Evolutionary conservation across 2,888 invertebrate genomes (phyloP).

Genomic region (Tineola bisselliella): DNA sequence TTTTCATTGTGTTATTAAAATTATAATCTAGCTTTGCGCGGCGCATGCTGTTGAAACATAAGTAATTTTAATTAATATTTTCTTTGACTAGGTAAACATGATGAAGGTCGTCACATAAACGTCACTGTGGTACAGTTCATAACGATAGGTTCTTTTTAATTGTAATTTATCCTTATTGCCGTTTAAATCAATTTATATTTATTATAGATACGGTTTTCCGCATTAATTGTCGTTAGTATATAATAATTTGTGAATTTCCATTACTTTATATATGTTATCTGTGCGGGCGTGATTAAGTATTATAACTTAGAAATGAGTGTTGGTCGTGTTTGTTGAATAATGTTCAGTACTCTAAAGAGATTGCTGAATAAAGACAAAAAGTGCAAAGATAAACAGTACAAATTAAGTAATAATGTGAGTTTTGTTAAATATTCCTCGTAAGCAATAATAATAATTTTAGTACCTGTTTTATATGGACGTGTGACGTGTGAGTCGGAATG

Average conservation of each 20-base stretch:
- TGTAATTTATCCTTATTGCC: slow-evolving; percentile 3
- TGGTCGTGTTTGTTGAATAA: not conserved
- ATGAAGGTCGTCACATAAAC: not conserved
- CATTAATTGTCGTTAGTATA: not conserved
- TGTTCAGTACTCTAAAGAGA: not conserved
- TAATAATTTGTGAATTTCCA: not conserved
- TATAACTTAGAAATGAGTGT: not conserved
- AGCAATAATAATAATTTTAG: no score
- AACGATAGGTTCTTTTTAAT: not conserved
- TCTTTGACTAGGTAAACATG: slow-evolving; percentile 5
- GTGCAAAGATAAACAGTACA: not conserved
- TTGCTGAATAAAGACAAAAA: not conserved
- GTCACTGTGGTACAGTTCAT: not conserved
- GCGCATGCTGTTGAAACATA: slow-evolving; percentile 9
- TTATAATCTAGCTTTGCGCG: not conserved
- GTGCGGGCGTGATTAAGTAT: not conserved
- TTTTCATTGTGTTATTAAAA: not conserved
- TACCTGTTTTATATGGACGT: no score
- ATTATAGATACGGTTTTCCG: not conserved
- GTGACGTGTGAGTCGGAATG: not conserved
- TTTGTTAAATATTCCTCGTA: not conserved
- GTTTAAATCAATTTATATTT: not conserved
- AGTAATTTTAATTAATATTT: slow-evolving; percentile 11
- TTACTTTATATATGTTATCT: not conserved
- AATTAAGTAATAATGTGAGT: not conserved